Evolutionary conservation across 2,113 vertebrate genomes (phyloP), one percentile per base, ranked within the genome.

Genomic region (Tamias sibiricus): DNA sequence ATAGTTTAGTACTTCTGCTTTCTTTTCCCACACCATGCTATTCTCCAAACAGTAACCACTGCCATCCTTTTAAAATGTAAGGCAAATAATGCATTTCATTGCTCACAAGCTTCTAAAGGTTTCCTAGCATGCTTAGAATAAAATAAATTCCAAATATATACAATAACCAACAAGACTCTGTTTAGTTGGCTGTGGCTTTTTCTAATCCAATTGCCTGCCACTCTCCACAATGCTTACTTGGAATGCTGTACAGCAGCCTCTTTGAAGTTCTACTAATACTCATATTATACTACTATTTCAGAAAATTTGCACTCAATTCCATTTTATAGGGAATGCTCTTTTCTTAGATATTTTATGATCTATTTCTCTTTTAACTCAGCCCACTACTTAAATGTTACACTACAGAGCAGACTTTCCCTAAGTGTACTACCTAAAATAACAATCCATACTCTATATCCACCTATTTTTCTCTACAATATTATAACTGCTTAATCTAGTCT

Each of bases 281-380:
- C 35, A 49, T 26, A 94, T 6, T 80, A 17, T 88, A 22, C 28
- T 91, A 77, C 8, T 62, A 32, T 79, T 87, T 94, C 75, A 93
- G 44, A 87, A 12, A 59, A 80, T 80, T 80, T 69, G 5, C 13
- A n/a, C 64, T 87, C 11, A 28, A 1, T 80, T 35, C 35, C 30
- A 82, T 2, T 49, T 26, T 69, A 79, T 30, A 84, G 26, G 37
- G 7, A 90, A 69, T 87, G 19, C 24, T 87, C 3, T 92, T 44
- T 66, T n/a, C 30, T n/a, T 74, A 80, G n/a, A 82, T 59, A 93
- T 75, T 49, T 87, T 10, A 62, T 52, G 49, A 30, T 91, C 47
- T 32, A 89, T 37, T 89, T 91, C 40, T 89, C 59, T 93, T 96
- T 94, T 90, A 59, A 64, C 62, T 95, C 26, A 92, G 47, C 44